These are phyloP conservation scores for Pipistrellus nathusii DNA, from an alignment of 2,797 vertebrate genomes.

Conservation along the genomic window DNA sequence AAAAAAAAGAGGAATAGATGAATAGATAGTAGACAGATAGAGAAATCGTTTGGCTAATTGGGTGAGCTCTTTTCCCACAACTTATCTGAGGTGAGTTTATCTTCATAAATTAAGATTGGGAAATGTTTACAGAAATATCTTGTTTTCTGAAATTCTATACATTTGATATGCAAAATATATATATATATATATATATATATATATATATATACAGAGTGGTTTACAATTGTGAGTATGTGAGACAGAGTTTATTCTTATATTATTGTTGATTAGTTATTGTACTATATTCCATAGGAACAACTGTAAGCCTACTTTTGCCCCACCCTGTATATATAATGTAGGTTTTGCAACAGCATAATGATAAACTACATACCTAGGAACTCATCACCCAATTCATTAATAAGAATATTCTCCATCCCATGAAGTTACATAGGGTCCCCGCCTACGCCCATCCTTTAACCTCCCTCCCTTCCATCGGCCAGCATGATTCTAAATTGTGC, in stretches of 20 bases:
- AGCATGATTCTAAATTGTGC: constrained; percentile 20
- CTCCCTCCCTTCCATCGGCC: background rate
- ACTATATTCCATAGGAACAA: no score
- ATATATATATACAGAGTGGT: background rate
- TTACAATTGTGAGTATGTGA: background rate
- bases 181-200: constrained; percentile 35
- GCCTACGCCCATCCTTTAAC: background rate
- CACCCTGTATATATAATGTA: background rate
- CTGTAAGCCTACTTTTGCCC: background rate
- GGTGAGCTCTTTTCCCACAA: background rate
- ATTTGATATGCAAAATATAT: constrained; percentile 41
- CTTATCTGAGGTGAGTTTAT: constrained; percentile 32
- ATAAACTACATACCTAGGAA: background rate
- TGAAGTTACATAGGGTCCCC: background rate
- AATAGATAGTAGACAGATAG: background rate
- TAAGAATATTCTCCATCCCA: background rate
- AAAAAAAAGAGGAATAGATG: background rate
- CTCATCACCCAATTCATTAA: background rate
- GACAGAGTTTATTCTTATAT: no score
- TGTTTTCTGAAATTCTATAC: background rate
- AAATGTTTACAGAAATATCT: constrained; percentile 55
- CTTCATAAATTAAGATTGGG: constrained; percentile 39
- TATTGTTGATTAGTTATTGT: no score
- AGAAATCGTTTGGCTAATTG: background rate
- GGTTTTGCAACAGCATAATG: constrained; percentile 1